Evolutionary conservation across 2,113 vertebrate species (phyloP).

Genomic region (Oreocharis arfaki): DNA sequence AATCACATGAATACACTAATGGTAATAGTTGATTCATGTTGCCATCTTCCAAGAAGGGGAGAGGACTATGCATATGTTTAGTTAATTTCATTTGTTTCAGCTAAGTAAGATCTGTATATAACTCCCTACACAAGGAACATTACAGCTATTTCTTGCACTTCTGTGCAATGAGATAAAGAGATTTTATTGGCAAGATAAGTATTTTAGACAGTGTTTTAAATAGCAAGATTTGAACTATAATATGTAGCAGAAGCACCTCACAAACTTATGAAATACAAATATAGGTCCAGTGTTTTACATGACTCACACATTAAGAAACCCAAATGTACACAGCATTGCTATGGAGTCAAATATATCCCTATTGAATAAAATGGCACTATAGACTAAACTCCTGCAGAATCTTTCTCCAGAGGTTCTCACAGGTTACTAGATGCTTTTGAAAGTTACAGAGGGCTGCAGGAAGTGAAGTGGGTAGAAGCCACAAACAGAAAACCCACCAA

Average conservation of each 20-base stretch:
- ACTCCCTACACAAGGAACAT: neutral
- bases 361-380: neutral
- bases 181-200: neutral
- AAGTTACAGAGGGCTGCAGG: neutral
- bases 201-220: neutral
- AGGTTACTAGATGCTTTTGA: neutral
- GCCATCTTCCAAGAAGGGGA: neutral
- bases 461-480: neutral
- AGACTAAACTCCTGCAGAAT: neutral
- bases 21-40: neutral
- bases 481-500: neutral
- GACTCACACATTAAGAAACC: neutral
- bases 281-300: neutral
- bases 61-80: neutral
- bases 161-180: neutral
- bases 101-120: neutral
- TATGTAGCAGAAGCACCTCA: neutral
- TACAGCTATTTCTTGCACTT: neutral
- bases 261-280: neutral
- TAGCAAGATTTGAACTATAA: neutral
- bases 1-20: neutral
- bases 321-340: accelerated
- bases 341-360: neutral
- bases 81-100: neutral
- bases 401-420: neutral